phyloP scores from a whole-genome alignment of 2,113 vertebrate species.

The Lonchura striata region DNA sequence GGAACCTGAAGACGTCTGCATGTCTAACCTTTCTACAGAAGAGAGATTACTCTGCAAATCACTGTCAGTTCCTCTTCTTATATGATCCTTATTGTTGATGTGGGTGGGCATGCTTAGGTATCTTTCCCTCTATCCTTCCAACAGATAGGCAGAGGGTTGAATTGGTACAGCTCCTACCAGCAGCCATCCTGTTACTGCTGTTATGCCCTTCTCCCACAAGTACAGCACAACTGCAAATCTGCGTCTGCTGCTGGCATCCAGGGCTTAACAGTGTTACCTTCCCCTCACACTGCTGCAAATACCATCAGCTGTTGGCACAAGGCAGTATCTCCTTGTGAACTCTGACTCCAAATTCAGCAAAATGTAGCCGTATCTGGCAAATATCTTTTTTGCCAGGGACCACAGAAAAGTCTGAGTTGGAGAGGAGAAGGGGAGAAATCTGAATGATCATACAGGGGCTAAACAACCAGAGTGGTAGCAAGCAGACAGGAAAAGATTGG shows the following conservation, averaged over 20 bases:
- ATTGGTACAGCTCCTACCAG: background rate
- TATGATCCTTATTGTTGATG: background rate
- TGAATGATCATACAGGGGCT: background rate
- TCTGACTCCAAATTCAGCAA: background rate
- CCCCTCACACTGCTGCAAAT: background rate
- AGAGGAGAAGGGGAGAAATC: background rate
- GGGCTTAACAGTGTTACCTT: background rate
- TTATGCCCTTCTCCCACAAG: background rate
- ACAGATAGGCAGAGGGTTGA: background rate
- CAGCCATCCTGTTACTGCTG: background rate
- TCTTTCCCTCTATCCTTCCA: background rate
- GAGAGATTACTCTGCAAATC: background rate
- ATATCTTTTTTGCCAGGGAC: background rate
- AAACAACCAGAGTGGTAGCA: background rate
- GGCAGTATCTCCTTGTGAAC: background rate
- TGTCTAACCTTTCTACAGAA: background rate
- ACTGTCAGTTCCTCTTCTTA: background rate
- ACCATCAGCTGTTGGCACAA: background rate
- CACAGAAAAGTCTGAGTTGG: background rate
- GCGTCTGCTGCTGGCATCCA: background rate
- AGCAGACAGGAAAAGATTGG: background rate
- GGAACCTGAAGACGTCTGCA: background rate
- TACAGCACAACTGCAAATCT: background rate
- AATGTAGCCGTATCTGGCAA: background rate
- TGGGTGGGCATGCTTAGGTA: background rate